Percentiles rank a stretch among this genome's conserved stretches.
phyloP scores from a whole-genome alignment of 1,140 invertebrate genomes.

The Drosophila quadrilineata region DNA sequence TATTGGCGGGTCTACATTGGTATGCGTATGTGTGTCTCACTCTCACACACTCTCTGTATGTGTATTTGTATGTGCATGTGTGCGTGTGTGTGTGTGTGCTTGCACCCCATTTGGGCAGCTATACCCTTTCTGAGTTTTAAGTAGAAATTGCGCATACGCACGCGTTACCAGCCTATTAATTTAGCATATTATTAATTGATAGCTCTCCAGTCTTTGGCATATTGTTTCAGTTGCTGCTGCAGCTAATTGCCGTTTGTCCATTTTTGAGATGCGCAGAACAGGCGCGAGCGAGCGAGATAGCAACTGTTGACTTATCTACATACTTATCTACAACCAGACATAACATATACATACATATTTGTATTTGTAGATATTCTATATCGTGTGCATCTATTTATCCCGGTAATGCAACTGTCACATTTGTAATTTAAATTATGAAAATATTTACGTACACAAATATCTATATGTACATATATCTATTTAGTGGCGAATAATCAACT shows the following conservation, averaged over 20 bases:
- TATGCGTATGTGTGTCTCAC: constrained; percentile 24
- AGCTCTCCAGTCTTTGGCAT: constrained; percentile 22
- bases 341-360: too few species aligned
- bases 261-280: constrained; percentile 18
- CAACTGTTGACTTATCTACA: too few species aligned
- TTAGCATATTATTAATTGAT: constrained; percentile 43
- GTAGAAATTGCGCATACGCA: constrained; percentile 33
- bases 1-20: constrained; percentile 45
- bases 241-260: constrained; percentile 32
- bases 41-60: too few species aligned
- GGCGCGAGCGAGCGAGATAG: too few species aligned
- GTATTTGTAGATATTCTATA: too few species aligned
- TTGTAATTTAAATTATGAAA: too few species aligned
- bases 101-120: constrained; percentile 34
- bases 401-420: too few species aligned
- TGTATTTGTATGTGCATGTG: constrained; percentile 23
- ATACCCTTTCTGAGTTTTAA: constrained; percentile 34
- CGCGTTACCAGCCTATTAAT: constrained; percentile 33
- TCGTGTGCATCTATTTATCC: too few species aligned
- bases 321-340: too few species aligned
- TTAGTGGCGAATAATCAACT: neutral
- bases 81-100: constrained; percentile 13
- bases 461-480: neutral
- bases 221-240: constrained; percentile 27
- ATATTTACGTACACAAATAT: neutral